A percentile compares a stretch with the other conserved stretches of the same genome.
Evolutionary conservation across 2,888 invertebrate species (phyloP).

Genomic region (Microplitis deprimator): DNA sequence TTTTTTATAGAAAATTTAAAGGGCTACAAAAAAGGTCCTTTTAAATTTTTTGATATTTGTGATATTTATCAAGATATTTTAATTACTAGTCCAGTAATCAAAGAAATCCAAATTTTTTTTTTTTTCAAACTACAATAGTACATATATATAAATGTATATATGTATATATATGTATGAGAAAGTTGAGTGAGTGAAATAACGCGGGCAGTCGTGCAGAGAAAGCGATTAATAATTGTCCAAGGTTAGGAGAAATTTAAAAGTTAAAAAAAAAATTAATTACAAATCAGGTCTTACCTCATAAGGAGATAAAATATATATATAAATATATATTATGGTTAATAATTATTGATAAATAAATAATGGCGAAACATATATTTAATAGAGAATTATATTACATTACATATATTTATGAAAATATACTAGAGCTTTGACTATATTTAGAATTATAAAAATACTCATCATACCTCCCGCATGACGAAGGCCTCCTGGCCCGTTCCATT

Average conservation of each 20-base stretch:
- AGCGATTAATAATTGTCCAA: constrained; percentile 35
- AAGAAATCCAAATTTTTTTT: too few species aligned
- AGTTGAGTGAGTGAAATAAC: constrained; percentile 18
- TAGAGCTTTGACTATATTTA: constrained; percentile 69
- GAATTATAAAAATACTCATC: constrained; percentile 69
- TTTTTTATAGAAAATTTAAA: too few species aligned
- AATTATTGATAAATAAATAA: background rate
- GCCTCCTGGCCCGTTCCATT: constrained; percentile 67
- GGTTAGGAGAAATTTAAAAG: background rate
- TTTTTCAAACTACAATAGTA: too few species aligned
- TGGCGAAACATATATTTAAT: background rate
- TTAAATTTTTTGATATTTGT: too few species aligned
- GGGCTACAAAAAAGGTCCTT: too few species aligned
- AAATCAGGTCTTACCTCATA: background rate
- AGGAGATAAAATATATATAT: too few species aligned
- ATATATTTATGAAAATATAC: constrained; percentile 46
- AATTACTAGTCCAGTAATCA: too few species aligned
- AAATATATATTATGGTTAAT: background rate
- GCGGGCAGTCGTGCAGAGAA: constrained; percentile 12
- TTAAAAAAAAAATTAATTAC: background rate
- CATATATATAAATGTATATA: background rate
- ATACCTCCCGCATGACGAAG: constrained; percentile 68
- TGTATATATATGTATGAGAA: background rate
- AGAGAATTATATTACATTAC: background rate
- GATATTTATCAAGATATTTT: too few species aligned